Percentiles rank a stretch among this genome's conserved stretches.
Evolutionary conservation across 2,888 invertebrate genomes (phyloP).

Genomic region (Spisula solida): DNA sequence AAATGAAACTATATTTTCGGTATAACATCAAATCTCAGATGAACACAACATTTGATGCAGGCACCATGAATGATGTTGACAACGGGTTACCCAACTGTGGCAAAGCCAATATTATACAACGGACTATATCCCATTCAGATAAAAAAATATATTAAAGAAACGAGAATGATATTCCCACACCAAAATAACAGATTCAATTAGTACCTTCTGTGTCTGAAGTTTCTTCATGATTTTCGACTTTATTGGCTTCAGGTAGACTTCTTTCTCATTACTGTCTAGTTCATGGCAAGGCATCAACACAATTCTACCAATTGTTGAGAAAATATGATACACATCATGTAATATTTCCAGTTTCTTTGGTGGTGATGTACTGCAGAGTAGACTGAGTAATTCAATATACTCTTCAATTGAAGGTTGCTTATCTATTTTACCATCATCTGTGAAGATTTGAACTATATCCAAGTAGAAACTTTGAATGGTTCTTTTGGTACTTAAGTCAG

Average conservation of each 20-base stretch:
- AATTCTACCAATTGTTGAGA: slow-evolving; percentile 75
- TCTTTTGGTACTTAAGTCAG: slow-evolving; percentile 75
- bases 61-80: no score
- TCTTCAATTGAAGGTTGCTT: slow-evolving; percentile 76
- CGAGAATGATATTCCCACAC: neutral
- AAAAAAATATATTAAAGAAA: neutral
- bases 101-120: no score
- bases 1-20: no score
- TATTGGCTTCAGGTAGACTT: slow-evolving; percentile 49
- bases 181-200: neutral
- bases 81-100: no score
- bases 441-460: slow-evolving; percentile 70
- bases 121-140: neutral
- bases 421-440: slow-evolving; percentile 71
- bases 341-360: slow-evolving; percentile 71
- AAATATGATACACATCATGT: slow-evolving; percentile 74
- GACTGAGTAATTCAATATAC: slow-evolving; percentile 78
- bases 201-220: slow-evolving; percentile 68
- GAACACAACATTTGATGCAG: no score
- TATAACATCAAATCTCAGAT: no score
- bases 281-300: slow-evolving; percentile 48
- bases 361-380: slow-evolving; percentile 72
- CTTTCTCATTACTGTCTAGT: slow-evolving; percentile 50
- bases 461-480: slow-evolving; percentile 65
- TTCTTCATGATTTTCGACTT: slow-evolving; percentile 55